Percentiles rank a stretch among this genome's conserved stretches.
phyloP scores from a whole-genome alignment of 2,888 invertebrate genomes.

The Micropterix aruncella region DNA sequence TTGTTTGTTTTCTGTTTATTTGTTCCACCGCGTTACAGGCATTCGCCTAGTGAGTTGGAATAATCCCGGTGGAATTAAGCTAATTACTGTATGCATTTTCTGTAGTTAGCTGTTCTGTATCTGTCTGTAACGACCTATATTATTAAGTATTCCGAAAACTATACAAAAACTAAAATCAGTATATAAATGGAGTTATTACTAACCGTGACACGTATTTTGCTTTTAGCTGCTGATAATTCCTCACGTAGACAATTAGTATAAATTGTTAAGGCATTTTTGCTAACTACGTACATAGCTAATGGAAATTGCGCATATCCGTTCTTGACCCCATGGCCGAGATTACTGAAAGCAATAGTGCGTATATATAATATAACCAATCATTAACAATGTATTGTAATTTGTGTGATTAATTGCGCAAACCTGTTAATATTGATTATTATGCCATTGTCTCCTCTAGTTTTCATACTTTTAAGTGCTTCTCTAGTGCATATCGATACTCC shows the following conservation, averaged over 20 bases:
- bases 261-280: constrained; percentile 32
- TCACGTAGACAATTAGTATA: neutral
- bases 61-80: too few relatives aligned
- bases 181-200: neutral
- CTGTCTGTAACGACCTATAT: too few relatives aligned
- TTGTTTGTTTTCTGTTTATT: too few relatives aligned
- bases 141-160: too few relatives aligned
- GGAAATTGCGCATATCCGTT: constrained; percentile 10
- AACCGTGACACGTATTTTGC: constrained; percentile 13
- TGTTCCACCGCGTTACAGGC: too few relatives aligned
- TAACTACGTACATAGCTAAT: constrained; percentile 26
- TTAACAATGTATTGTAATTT: too few relatives aligned
- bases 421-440: constrained; percentile 16
- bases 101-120: too few relatives aligned
- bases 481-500: constrained; percentile 15
- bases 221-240: neutral
- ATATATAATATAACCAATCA: too few relatives aligned
- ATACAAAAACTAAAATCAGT: too few relatives aligned
- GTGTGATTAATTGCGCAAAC: too few relatives aligned
- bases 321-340: constrained; percentile 17
- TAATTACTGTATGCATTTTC: too few relatives aligned
- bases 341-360: constrained; percentile 15
- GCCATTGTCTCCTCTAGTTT: constrained; percentile 14
- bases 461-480: constrained; percentile 15
- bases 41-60: too few relatives aligned